Conservation (phyloP, 53 echinoderm and acorn worm species). For the Crossaster papposus region DNA sequence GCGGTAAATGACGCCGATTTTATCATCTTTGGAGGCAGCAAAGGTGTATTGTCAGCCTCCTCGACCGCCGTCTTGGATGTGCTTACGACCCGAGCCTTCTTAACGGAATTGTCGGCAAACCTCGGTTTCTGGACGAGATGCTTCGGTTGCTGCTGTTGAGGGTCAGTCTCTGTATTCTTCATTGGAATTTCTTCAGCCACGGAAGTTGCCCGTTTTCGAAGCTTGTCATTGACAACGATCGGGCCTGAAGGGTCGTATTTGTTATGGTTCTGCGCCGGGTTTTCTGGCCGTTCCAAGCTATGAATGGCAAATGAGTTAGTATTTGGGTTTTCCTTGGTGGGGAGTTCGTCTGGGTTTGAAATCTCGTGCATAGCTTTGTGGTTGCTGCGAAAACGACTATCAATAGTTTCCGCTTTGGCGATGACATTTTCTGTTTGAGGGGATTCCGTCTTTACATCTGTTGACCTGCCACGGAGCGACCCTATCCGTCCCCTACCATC, state of each 20-base stretch:
- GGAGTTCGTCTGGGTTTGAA: background rate
- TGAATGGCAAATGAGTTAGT: background rate
- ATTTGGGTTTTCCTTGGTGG: background rate
- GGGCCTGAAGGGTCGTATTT: background rate
- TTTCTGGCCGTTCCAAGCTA: background rate
- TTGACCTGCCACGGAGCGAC: conserved; percentile 11
- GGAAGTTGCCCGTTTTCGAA: background rate
- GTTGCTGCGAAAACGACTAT: conserved; percentile 7
- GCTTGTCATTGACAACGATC: background rate
- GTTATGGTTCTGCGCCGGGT: background rate
- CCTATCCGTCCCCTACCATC: background rate
- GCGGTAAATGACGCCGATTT: conserved; percentile 50
- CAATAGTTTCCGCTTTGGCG: conserved; percentile 42
- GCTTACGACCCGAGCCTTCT: conserved; percentile 57
- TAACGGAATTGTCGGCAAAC: conserved; percentile 54
- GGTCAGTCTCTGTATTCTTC: background rate
- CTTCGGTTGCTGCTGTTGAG: conserved; percentile 9
- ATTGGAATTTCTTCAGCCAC: background rate
- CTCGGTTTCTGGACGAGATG: conserved; percentile 45
- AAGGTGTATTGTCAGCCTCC: conserved; percentile 8
- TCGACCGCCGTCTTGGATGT: conserved; percentile 48
- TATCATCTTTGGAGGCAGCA: conserved; percentile 39
- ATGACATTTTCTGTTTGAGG: background rate
- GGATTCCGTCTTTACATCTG: background rate
- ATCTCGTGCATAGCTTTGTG: background rate